A percentile compares a stretch with the other conserved stretches of the same genome.
These are phyloP conservation scores for Clarias macrocephalus DNA, from an alignment of 2,113 vertebrate species.

Conservation along the genomic window DNA sequence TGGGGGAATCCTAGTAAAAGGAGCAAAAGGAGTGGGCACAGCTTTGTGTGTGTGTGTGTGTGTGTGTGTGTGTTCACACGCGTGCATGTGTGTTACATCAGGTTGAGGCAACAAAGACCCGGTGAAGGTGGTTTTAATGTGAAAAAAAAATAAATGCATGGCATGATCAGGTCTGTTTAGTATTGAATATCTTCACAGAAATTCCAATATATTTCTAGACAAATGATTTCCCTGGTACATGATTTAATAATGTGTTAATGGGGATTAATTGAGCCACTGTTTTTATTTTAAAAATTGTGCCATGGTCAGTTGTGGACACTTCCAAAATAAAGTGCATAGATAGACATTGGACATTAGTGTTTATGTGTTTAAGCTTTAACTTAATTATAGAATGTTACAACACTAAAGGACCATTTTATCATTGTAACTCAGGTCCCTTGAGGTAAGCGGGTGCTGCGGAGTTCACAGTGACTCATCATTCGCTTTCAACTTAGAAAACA, in stretches of 20 bases:
- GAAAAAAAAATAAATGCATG: background rate
- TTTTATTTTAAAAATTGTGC: background rate
- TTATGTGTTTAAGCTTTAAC: background rate
- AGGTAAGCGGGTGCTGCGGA: slow-evolving; percentile 27
- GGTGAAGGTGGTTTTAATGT: background rate
- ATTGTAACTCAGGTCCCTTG: slow-evolving; percentile 11
- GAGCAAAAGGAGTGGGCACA: background rate
- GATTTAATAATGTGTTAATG: background rate
- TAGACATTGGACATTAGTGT: slow-evolving; percentile 4
- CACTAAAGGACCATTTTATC: background rate
- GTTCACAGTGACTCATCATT: slow-evolving; percentile 34
- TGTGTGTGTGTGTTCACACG: background rate
- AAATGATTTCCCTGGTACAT: background rate
- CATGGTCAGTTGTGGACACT: background rate
- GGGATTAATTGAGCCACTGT: background rate
- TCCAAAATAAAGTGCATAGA: background rate
- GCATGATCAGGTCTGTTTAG: background rate
- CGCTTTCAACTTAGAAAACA: background rate
- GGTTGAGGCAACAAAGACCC: background rate
- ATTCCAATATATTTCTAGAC: background rate
- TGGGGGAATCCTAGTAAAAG: background rate
- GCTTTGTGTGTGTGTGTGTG: background rate
- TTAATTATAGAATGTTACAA: background rate
- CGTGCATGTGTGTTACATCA: background rate
- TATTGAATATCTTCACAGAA: background rate